Evolutionary conservation across 1,140 invertebrate genomes (phyloP).

Genomic region (Neodiprion virginianus): DNA sequence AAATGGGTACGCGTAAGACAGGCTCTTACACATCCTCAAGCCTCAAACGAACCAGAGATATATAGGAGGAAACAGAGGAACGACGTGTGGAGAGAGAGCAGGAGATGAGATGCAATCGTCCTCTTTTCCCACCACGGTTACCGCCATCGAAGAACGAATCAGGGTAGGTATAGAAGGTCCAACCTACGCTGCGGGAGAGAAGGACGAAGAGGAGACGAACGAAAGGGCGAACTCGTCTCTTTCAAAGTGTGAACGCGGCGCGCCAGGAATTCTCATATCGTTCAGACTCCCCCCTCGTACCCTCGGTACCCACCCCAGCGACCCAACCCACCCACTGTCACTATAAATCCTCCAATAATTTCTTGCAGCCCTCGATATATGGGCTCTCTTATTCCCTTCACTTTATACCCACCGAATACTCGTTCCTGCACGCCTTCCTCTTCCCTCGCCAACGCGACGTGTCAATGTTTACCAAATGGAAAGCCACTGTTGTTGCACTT

Average conservation of each 20-base stretch:
- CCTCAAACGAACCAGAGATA: too few species aligned
- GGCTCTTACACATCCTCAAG: too few species aligned
- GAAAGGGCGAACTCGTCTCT: constrained; percentile 1
- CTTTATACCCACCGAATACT: not conserved
- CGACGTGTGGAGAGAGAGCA: not conserved
- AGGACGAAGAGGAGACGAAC: not conserved
- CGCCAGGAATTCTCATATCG: constrained; percentile 15
- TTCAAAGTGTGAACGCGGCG: constrained; percentile 12
- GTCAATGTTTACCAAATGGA: not conserved
- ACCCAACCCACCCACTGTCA: not conserved
- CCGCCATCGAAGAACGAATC: too few species aligned
- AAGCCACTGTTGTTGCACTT: not conserved
- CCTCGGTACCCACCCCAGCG: not conserved
- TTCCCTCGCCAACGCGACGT: not conserved
- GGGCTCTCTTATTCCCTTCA: not conserved
- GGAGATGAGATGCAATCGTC: not conserved
- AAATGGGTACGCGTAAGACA: too few species aligned
- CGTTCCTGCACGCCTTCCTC: too few species aligned
- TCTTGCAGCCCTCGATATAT: not conserved
- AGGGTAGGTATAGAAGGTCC: too few species aligned
- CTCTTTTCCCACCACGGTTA: too few species aligned
- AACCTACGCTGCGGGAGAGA: not conserved
- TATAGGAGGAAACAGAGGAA: not conserved
- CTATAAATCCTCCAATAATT: constrained; percentile 7
- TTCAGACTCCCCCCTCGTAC: not conserved